Conservation (phyloP, 1,140 invertebrate genomes). For the Zaprionus lachaisei region DNA sequence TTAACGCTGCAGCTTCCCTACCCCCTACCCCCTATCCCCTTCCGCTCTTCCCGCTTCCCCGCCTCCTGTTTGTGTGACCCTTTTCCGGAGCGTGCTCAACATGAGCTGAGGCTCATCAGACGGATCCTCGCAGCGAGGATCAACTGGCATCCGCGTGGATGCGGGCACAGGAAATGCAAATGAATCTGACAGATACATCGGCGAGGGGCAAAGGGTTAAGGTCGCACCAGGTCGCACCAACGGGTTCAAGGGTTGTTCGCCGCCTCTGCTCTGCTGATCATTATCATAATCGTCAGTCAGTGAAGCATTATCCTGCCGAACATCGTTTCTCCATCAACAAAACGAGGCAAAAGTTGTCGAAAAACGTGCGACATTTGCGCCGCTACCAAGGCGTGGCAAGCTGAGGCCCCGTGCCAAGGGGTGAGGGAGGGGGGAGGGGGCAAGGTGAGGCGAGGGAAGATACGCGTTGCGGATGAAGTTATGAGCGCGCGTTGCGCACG, state of each 20-base stretch:
- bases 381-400: background rate
- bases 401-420: background rate
- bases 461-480: background rate
- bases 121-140: slow-evolving; percentile 17
- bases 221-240: no score
- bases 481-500: slow-evolving; percentile 44
- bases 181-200: slow-evolving; percentile 73
- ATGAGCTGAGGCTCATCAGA: slow-evolving; percentile 32
- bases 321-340: slow-evolving; percentile 25
- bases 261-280: slow-evolving; percentile 26
- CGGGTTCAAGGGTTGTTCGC: slow-evolving; percentile 51
- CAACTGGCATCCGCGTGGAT: slow-evolving; percentile 30
- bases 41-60: background rate
- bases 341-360: slow-evolving; percentile 79
- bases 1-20: slow-evolving; percentile 28
- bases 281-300: slow-evolving; percentile 24
- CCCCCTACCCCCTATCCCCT: slow-evolving; percentile 24
- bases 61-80: slow-evolving; percentile 36
- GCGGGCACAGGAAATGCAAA: slow-evolving; percentile 75
- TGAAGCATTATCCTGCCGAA: background rate
- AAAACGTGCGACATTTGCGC: slow-evolving; percentile 72
- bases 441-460: background rate
- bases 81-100: slow-evolving; percentile 65
- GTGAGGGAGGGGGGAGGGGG: background rate
- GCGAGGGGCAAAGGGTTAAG: background rate